Evolutionary conservation across 2,888 invertebrate species (phyloP), one percentile per base, ranked within the genome.

Genomic region (Leptinotarsa tumamoca): DNA sequence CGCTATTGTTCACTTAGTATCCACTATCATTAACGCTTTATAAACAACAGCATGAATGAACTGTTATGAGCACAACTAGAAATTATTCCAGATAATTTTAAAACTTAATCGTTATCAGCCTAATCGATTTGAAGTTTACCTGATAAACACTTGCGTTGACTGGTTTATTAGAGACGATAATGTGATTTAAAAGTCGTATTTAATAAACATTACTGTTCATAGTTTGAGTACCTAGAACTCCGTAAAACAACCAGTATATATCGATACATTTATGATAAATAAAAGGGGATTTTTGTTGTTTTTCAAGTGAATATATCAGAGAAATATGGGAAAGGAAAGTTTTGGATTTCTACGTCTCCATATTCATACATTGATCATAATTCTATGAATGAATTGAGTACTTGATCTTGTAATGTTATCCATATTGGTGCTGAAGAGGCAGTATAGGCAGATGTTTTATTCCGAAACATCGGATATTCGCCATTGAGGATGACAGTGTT

Each of bases 131-230:
- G 27, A 51, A 69, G 33, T 54, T 56, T 63, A 33, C 54, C 69
- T 58, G 78, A 80, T 80, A 80, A 80, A 78, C 80, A 80, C 78
- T 77, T 78, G 77, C 72, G 67, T 78, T 63, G 69, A 75, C 68
- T 77, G 71, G 71, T 76, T 14, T 54, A 49, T 23, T n/a, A 23
- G 52, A 27, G 33, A 68, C 49, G 68, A 27, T 52, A 27, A 52
- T 52, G 33, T 21, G 33, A 71, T 71, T 61, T 63, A n/a, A 51
- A 51, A 68, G 33, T 52, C 50, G 4, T 17, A 18, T 67, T 50
- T 18, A 33, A 23, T 21, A 15, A 15, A 33, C 68, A 33, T 23
- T 67, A 67, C 21, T 18, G 4, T 13, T 14, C 4, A 23, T 58
- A 58, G 2, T 21, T 58, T 58, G 4, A 21, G 58, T 58, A 10